Conservation (phyloP, 2,113 vertebrate genomes). For the Egretta garzetta region DNA sequence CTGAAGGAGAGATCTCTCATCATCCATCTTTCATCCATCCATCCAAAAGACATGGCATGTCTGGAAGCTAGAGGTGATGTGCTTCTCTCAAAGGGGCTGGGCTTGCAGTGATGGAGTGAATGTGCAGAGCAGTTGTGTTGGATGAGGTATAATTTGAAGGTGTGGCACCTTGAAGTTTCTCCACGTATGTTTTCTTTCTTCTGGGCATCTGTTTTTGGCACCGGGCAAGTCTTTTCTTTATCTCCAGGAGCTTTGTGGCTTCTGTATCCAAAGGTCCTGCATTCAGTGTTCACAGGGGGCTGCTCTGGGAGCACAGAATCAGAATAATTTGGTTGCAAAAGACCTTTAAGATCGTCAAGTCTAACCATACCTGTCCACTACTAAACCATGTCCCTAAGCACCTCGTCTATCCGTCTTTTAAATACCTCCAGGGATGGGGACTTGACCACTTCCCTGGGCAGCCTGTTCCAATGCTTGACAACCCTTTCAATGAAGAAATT, state of each 20-base stretch:
- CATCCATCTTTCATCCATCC: too few species aligned
- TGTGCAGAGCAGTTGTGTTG: not conserved
- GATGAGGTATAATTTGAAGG: not conserved
- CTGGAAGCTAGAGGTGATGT: not conserved
- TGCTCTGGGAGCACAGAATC: not conserved
- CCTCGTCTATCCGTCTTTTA: too few species aligned
- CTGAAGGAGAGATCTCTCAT: too few species aligned
- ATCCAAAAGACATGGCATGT: accelerated
- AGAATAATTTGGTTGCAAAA: too few species aligned
- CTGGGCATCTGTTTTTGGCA: not conserved
- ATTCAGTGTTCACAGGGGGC: not conserved
- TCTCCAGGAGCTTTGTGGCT: not conserved
- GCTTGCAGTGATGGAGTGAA: not conserved
- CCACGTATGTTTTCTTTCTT: not conserved
- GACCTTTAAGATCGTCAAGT: too few species aligned
- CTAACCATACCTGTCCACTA: too few species aligned
- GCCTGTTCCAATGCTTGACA: too few species aligned
- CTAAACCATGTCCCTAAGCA: too few species aligned
- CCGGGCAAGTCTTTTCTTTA: not conserved
- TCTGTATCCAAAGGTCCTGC: not conserved
- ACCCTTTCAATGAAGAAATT: too few species aligned
- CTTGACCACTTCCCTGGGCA: too few species aligned
- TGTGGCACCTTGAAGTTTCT: not conserved
- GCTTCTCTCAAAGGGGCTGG: accelerated
- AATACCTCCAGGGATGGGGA: too few species aligned